Base-by-base conservation (phyloP, 2,113 vertebrate species). In the Acrocephalus arundinaceus region DNA sequence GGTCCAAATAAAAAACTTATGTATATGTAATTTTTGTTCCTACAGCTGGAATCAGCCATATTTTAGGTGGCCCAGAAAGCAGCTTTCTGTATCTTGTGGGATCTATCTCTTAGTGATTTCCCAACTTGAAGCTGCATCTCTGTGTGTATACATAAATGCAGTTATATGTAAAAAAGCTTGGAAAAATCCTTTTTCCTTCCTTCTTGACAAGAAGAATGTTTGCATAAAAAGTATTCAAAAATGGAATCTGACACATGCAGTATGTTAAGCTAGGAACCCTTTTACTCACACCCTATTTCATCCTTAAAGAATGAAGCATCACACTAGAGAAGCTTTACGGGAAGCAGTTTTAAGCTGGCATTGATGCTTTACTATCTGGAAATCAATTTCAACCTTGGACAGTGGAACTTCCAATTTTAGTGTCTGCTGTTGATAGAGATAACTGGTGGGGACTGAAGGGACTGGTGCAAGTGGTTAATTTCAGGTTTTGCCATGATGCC, bases 371-470 rank as follows among this genome's bases (percentile, higher is more conserved):
- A 89, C 80, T 70, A 16, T n/a, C 63, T 84, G 72, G 63, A 92
- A 95, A 92, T 94, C 79, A 84, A 90, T 86, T 91, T 93, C 82
- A 94, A 5, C 46, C 66, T 49, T 65, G 68, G 25, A 83, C 21
- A 81, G 62, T 48, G 22, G 37, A 92, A 43, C 37, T 85, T 87
- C 82, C 46, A 68, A 7, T 78, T 73, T 90, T 58, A 85, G 18
- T 46, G 80, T 52, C 37, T 86, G 63, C 16, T 76, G 23, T 27
- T 85, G 71, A 73, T n/a, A 75, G 61, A 85, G 45, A 37, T 83
- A 59, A 59, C 1, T 31, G 61, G 31, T 0, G 3, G n/a, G 31
- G 33, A 9, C 62, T 68, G 62, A 51, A 82, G 25, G 5, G 28
- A n/a, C 46, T 57, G 17, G 6, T 24, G 31, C 28, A 54, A 81